A percentile compares a stretch with the other conserved stretches of the same genome.
These are phyloP conservation scores for Peromyscus leucopus DNA, from an alignment of 2,113 vertebrate species.

Conservation along the genomic window DNA sequence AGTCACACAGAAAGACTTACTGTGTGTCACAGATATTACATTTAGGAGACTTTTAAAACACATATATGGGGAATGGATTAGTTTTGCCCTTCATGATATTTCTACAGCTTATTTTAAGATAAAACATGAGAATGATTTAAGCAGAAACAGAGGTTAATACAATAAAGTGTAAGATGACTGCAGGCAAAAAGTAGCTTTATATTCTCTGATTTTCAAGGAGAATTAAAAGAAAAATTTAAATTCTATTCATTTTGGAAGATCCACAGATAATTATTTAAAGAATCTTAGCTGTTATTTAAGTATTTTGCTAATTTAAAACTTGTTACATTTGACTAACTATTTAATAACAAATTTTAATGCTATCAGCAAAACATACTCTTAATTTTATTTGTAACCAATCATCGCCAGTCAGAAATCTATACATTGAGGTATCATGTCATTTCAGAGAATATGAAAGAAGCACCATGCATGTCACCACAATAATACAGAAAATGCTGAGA, in stretches of 20 bases:
- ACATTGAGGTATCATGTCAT: constrained; percentile 41
- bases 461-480: not conserved
- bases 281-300: not conserved
- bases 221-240: constrained; percentile 12
- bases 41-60: constrained; percentile 38
- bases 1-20: constrained; percentile 21
- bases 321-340: not conserved
- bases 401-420: constrained; percentile 27
- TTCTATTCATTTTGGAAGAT: not conserved
- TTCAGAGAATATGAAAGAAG: not conserved
- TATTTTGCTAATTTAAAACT: constrained; percentile 24
- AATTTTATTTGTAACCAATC: constrained; percentile 15
- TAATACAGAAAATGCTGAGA: not conserved
- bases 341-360: not conserved
- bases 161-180: not conserved
- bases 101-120: not conserved
- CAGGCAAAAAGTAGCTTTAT: not conserved
- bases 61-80: not conserved
- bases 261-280: not conserved
- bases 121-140: not conserved
- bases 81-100: not conserved
- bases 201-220: not conserved
- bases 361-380: constrained; percentile 42
- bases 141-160: not conserved
- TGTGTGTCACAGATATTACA: constrained; percentile 10